A percentile compares a stretch with the other conserved stretches of the same genome.
Conservation (phyloP, 2,113 vertebrate genomes). For the Anarrhichthys ocellatus region DNA sequence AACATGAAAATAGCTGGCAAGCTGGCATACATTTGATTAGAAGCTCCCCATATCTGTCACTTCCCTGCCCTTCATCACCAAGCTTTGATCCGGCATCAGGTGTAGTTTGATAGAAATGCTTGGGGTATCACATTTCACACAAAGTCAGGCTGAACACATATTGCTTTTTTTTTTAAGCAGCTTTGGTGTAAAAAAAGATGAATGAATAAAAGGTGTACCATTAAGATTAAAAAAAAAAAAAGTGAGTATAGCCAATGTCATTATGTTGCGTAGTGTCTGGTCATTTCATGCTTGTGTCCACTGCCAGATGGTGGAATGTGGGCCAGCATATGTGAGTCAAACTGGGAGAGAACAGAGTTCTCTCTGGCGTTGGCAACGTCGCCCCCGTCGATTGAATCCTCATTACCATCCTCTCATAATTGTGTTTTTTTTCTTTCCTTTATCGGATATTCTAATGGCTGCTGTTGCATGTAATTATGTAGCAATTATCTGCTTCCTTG, state of each 20-base stretch:
- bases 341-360: constrained; percentile 70
- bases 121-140: constrained; percentile 24
- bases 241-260: constrained; percentile 43
- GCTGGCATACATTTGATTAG: constrained; percentile 35
- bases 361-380: constrained; percentile 63
- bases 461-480: constrained; percentile 81
- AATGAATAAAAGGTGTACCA: constrained; percentile 25
- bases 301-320: constrained; percentile 79
- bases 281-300: constrained; percentile 63
- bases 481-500: constrained; percentile 81
- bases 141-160: background rate
- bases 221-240: constrained; percentile 34
- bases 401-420: constrained; percentile 78
- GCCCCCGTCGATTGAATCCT: constrained; percentile 75
- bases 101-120: constrained; percentile 44
- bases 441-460: constrained; percentile 78
- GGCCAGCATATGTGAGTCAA: constrained; percentile 80
- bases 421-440: constrained; percentile 62
- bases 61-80: constrained; percentile 40
- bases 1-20: constrained; percentile 40
- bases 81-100: constrained; percentile 47
- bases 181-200: constrained; percentile 28
- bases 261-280: constrained; percentile 47
- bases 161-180: background rate
- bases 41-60: constrained; percentile 35